A percentile compares a stretch with the other conserved stretches of the same genome.
Conservation (phyloP, 1,140 invertebrate species). For the Drosophila repletoides region DNA sequence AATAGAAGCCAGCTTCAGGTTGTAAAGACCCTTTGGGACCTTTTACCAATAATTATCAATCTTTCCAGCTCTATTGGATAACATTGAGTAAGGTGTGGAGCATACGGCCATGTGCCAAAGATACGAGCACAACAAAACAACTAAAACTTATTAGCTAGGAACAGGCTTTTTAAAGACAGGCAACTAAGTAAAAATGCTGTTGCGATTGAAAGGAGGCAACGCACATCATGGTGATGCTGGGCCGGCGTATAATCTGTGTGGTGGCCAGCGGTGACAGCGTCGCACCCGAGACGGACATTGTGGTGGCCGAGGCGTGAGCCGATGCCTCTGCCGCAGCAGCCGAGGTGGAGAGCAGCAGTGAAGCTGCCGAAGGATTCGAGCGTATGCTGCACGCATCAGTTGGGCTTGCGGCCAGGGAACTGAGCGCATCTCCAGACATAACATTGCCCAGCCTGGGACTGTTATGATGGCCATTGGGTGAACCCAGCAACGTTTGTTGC, state of each 20-base stretch:
- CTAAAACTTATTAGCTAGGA: constrained; percentile 13
- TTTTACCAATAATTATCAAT: background rate
- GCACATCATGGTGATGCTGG: constrained; percentile 82
- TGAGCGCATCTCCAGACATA: constrained; percentile 59
- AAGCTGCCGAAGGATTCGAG: constrained; percentile 80
- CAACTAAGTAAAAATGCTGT: constrained; percentile 30
- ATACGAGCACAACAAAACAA: constrained; percentile 16
- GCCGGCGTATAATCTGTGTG: constrained; percentile 78
- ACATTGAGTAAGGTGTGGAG: background rate
- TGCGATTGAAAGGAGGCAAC: constrained; percentile 41
- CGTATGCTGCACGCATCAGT: constrained; percentile 81
- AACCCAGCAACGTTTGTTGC: constrained; percentile 57
- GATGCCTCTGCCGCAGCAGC: constrained; percentile 68
- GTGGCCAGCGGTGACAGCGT: constrained; percentile 79
- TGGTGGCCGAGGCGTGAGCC: constrained; percentile 54
- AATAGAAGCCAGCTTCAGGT: no score
- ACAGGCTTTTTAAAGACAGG: constrained; percentile 14
- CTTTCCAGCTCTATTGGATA: constrained; percentile 6
- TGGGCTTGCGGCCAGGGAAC: constrained; percentile 77
- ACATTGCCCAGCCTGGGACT: constrained; percentile 64
- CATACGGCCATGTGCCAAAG: background rate
- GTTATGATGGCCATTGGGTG: constrained; percentile 61
- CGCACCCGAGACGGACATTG: constrained; percentile 58
- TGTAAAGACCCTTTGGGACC: no score
- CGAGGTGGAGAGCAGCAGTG: constrained; percentile 69